Evolutionary conservation across 2,888 invertebrate genomes (phyloP), one percentile per base, ranked within the genome.

Genomic region (Andrena chrysosceles): DNA sequence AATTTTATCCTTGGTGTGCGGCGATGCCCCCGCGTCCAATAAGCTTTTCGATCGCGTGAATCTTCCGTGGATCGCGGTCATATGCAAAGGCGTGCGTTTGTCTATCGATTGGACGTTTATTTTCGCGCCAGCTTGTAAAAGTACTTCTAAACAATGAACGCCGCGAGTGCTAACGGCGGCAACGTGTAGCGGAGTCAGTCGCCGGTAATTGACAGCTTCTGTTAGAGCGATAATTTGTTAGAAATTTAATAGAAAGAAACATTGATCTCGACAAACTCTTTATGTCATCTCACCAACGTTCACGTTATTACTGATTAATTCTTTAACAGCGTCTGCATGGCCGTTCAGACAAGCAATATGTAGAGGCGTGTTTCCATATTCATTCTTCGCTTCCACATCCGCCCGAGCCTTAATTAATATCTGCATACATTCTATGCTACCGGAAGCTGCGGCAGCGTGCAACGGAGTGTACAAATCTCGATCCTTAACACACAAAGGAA

Each of bases 61-160:
- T 87, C 96, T 94, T 29, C 96, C 96, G 92, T 96, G 95, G 86
- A 96, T 95, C 7, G 96, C 96, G n/a, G 96, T 96, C 95, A 96
- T 95, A 88, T 96, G 96, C 56, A 96, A 94, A 0, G 96, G 95
- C 3, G 96, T 96, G 68, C 95, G 93, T 0, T 96, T 96, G 89
- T 96, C 96, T 70, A 94, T 92, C 85, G 95, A 95, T 90, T 95
- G 95, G 52, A 94, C 94, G 89, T 96, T 95, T 29, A 95, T 94
- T 79, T 95, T 94, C 0, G 95, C 95, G 2, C 93, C 94, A 77
- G 95, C 94, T 26, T 94, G 94, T 59, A 96, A 93, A 62, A 96
- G 92, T 74, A 95, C 94, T 87, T 95, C 95, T 68, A 96, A 92
- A 91, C 96, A 96, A 56, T 95, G 95, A n/a, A 95, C 95, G 4